Evolutionary conservation across 2,113 vertebrate genomes (phyloP), one percentile per base, ranked within the genome.

Genomic region (Uropsilus gracilis): DNA sequence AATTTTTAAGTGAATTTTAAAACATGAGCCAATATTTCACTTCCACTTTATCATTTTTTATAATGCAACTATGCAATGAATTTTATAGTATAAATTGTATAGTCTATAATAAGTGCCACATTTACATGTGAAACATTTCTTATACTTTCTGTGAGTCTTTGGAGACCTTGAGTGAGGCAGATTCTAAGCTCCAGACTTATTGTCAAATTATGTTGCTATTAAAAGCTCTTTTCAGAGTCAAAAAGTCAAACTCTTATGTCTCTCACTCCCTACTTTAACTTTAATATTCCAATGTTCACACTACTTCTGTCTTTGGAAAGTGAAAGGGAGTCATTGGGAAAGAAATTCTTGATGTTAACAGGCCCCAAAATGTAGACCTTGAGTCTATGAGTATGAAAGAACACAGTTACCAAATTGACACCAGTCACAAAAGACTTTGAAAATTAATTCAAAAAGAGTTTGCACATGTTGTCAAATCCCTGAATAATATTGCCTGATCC

Each of bases 401-500:
- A 91, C 32, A 57, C 48, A 95, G 89, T 88, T 97, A 90, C 72
- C 95, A 97, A 95, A 97, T 96, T 96, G 96, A 96, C 95, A 96
- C 80, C 91, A 96, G 94, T 96, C 92, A 97, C 71, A 93, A 93
- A 94, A 96, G 95, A 91, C 95, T 96, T 96, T 96, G 96, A 97
- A 96, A 97, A 97, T 95, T 97, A 97, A 97, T 95, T 97, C 94
- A 95, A 57, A 97, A 97, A 96, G 92, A 95, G 96, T 92, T 97
- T 97, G 93, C 95, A 97, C 86, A 95, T 97, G 96, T 96, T 95
- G 89, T 91, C 89, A 97, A 91, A 96, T 96, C 96, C 96, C 86
- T 89, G 91, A 95, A 77, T 92, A 94, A 93, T 89, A 92, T 14
- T 87, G 63, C 66, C 75, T 96, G 94, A 96, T 96, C 84, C 95